phyloP scores from a whole-genome alignment of 2,888 invertebrate species.

The Antheraea yamamai region DNA sequence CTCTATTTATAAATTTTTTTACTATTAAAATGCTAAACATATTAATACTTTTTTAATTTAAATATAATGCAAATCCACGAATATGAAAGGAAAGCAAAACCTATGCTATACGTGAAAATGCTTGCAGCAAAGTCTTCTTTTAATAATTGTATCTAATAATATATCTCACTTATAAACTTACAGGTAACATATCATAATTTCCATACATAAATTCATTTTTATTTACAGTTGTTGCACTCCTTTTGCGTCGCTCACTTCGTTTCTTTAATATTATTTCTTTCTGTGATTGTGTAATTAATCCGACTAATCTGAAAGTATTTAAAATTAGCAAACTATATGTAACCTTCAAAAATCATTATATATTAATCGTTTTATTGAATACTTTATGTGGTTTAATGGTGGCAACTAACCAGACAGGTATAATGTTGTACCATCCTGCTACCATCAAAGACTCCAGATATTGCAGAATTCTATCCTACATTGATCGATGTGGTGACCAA shows the following conservation, averaged over 20 bases:
- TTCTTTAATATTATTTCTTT: conserved; percentile 68
- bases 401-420: no score
- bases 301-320: conserved; percentile 58
- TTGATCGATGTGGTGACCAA: no score
- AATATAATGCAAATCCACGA: background rate
- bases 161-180: conserved; percentile 41
- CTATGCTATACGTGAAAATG: background rate
- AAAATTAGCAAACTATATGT: background rate
- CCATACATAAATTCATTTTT: conserved; percentile 71
- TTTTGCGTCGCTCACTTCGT: conserved; percentile 68
- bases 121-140: background rate
- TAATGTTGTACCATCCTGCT: no score
- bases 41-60: background rate
- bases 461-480: no score
- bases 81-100: background rate
- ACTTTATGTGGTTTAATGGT: no score
- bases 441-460: no score
- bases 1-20: no score
- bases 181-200: conserved; percentile 70
- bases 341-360: background rate
- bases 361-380: no score
- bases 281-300: conserved; percentile 68
- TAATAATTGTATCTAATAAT: no score
- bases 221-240: conserved; percentile 66
- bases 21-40: no score